Base-by-base conservation (phyloP, 2,888 invertebrate species). In the Melieria crassipennis region DNA sequence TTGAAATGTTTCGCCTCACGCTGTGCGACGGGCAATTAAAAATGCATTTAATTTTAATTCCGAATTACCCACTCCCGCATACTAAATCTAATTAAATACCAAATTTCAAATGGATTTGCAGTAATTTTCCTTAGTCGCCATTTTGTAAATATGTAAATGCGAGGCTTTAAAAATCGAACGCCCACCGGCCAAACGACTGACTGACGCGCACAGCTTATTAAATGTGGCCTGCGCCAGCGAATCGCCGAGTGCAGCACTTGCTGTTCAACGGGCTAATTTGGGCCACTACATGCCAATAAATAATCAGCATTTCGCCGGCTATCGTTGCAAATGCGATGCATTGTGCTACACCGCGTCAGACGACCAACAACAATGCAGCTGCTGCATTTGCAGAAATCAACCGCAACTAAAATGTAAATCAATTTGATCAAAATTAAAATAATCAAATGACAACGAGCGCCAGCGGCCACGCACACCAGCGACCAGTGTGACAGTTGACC, bases 341-440 rank as follows among this genome's bases (percentile, higher is more conserved):
- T 65, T 42, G 45, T 30, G 43, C 64, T 65, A 13, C 52, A 5
- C 55, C 42, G 43, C 52, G 30, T 11, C 9, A 16, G 57, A 9
- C 9, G n/a, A 9, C 10, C 60, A 65, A 46, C 57, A n/a, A 30
- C 46, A 55, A 69, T 55, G 13, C 4, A 52, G 55, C 55, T 55
- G 46, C 47, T 30, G 9, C 50, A 56, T 30, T n/a, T 55, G 56
- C 61, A 69, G 45, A 58, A 60, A 48, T 57, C 55, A 69, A 62
- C 68, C 62, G 11, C 64, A 64, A 70, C 69, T 64, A 58, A 70
- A 70, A 70, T 70, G 70, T 65, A 70, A 70, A 70, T 70, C 65
- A 70, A 70, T 70, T 70, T 65, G 46, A 70, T 64, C 65, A 43
- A 65, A 57, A 65, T 64, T 64, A 65, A 69, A 69, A 69, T 69